A percentile compares a stretch with the other conserved stretches of the same genome.
Evolutionary conservation across 2,113 vertebrate species (phyloP).

Genomic region (Aegotheles bennettii): DNA sequence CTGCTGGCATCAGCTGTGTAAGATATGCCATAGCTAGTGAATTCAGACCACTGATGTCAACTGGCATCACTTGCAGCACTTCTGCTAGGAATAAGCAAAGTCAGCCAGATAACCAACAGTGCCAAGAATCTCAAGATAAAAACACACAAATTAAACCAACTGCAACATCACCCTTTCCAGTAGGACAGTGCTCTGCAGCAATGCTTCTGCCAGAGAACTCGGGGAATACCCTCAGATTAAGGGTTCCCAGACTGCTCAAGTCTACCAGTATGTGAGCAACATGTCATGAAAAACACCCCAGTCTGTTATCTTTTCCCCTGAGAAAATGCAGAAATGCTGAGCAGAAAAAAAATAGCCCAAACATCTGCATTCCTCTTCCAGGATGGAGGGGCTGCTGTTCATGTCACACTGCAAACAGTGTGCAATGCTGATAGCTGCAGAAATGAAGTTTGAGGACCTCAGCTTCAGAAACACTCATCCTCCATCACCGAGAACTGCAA

Average conservation of each 20-base stretch:
- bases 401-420: neutral
- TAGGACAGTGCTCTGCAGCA: neutral
- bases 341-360: neutral
- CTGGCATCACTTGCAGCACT: conserved; percentile 9
- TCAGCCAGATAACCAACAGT: neutral
- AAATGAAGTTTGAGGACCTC: neutral
- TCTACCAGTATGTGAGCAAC: neutral
- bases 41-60: neutral
- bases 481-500: neutral
- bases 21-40: neutral
- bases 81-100: neutral
- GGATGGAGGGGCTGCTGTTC: neutral
- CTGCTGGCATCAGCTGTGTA: conserved; percentile 9
- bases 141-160: neutral
- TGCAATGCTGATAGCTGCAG: fast-evolving
- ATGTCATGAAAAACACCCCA: neutral
- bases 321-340: neutral
- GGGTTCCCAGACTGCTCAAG: neutral
- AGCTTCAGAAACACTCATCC: neutral
- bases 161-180: neutral
- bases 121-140: neutral
- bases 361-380: neutral
- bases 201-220: neutral
- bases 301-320: neutral
- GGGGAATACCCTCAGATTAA: neutral